Conservation (phyloP, 2,113 vertebrate species). For the Cromileptes altivelis region DNA sequence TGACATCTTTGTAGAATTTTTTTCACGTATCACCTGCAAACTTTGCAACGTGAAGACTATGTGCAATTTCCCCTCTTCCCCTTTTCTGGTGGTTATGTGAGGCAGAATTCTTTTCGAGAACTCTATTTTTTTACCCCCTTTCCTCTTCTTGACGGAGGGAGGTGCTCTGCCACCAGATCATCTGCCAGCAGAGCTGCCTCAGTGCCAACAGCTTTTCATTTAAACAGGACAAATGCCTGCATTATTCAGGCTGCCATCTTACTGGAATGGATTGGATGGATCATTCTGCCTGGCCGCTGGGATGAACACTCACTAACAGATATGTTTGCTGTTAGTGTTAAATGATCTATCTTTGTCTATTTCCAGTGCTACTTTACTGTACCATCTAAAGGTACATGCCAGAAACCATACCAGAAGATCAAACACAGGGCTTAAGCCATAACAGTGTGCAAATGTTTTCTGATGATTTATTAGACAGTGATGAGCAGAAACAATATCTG, state of each 20-base stretch:
- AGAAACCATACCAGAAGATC: conserved; percentile 36
- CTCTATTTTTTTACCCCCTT: conserved; percentile 21
- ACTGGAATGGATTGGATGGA: conserved; percentile 48
- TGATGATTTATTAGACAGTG: conserved; percentile 40
- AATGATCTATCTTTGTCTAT: conserved; percentile 38
- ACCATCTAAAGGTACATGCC: conserved; percentile 33
- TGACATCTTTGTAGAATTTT: conserved; percentile 58
- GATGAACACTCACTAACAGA: conserved; percentile 58
- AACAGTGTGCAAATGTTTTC: conserved; percentile 42
- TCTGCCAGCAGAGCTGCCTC: conserved; percentile 70
- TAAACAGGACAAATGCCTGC: conserved; percentile 71
- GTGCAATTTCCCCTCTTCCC: conserved; percentile 44
- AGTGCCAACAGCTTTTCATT: conserved; percentile 77
- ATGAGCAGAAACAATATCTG: conserved; percentile 41
- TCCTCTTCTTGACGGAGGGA: conserved; percentile 51
- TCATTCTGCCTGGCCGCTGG: conserved; percentile 55
- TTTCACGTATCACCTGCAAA: conserved; percentile 37
- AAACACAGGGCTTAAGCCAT: conserved; percentile 22
- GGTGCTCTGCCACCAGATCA: conserved; percentile 67
- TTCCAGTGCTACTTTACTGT: conserved; percentile 19
- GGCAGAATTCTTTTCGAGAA: conserved; percentile 53
- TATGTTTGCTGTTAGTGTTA: conserved; percentile 61
- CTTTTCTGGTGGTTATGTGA: conserved; percentile 38
- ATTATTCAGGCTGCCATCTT: conserved; percentile 77
- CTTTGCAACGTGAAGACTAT: conserved; percentile 32